Conservation (phyloP, 2,113 vertebrate species). For the Daboia siamensis region DNA sequence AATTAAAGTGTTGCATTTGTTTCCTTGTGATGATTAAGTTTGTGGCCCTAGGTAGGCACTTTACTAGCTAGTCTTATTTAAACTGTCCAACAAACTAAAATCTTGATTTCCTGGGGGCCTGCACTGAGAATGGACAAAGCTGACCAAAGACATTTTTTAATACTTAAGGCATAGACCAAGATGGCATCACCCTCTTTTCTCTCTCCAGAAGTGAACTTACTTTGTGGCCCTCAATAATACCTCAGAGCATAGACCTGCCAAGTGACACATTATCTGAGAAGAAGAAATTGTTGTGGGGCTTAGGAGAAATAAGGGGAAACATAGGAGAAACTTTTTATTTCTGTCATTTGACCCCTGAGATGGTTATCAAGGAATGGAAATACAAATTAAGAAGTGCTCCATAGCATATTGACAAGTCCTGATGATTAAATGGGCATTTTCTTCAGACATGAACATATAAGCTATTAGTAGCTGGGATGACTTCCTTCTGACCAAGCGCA, state of each 20-base stretch:
- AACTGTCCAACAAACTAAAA: conserved; percentile 15
- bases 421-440: background rate
- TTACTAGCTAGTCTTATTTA: background rate
- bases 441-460: background rate
- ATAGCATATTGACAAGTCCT: background rate
- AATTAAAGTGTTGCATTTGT: background rate
- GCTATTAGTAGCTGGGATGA: background rate
- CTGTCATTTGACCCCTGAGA: background rate
- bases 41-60: background rate
- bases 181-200: background rate
- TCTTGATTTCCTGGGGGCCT: background rate
- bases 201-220: background rate
- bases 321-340: background rate
- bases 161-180: background rate
- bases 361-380: background rate
- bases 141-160: background rate
- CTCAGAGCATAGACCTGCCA: background rate
- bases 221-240: background rate
- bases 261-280: background rate
- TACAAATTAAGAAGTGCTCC: background rate
- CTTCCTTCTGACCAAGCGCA: background rate
- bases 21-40: background rate
- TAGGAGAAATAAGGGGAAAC: background rate
- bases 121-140: background rate
- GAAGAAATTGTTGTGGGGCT: background rate